These are phyloP conservation scores for Butorides virescens DNA, from an alignment of 2,113 vertebrate species.

Conservation along the genomic window DNA sequence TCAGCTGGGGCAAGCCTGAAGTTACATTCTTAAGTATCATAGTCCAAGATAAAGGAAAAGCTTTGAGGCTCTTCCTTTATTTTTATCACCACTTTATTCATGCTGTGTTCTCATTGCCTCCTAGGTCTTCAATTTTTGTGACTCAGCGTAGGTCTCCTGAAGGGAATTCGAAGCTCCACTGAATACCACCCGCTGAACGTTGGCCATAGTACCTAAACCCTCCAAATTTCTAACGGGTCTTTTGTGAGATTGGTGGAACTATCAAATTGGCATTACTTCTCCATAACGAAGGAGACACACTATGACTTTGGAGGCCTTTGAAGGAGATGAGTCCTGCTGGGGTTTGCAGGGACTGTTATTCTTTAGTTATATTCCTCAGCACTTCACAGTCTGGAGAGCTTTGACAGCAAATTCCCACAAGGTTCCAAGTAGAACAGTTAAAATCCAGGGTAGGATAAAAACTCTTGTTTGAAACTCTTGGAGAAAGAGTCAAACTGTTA, in stretches of 20 bases:
- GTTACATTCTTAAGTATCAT: neutral
- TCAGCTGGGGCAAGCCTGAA: neutral
- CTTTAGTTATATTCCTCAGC: neutral
- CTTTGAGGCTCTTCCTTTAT: neutral
- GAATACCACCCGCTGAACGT: neutral
- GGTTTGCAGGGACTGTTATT: neutral
- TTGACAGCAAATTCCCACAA: neutral
- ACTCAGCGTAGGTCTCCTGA: neutral
- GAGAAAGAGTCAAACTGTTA: neutral
- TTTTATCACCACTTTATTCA: neutral
- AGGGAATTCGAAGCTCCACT: neutral
- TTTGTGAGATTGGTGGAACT: neutral
- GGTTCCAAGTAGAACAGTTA: neutral
- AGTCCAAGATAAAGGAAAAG: neutral
- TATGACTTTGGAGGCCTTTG: neutral
- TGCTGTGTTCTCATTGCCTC: neutral
- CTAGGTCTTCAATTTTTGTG: neutral
- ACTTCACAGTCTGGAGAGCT: neutral
- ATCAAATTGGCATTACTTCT: neutral
- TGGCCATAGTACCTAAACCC: neutral
- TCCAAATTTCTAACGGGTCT: neutral
- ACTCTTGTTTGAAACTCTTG: neutral
- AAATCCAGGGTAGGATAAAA: neutral
- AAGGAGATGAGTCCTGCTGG: neutral
- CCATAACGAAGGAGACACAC: neutral